Evolutionary conservation across 2,797 vertebrate species (phyloP), one percentile per base, ranked within the genome.

Genomic region (Lutjanus argentimaculatus): DNA sequence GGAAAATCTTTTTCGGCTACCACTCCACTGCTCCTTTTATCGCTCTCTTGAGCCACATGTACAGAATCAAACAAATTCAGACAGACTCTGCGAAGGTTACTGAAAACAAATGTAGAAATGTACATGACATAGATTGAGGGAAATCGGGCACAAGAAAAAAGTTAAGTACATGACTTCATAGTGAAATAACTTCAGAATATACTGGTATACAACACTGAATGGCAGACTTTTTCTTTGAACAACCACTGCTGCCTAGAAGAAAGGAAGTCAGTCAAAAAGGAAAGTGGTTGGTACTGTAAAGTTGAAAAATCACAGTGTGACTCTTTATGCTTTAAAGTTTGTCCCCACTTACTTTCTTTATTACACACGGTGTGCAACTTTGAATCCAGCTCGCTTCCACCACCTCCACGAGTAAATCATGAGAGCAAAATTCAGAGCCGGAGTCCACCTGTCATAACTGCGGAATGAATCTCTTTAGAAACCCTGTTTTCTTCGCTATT

Each of bases 401-500:
- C 57, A 2, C 13, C 14, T n/a, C 55, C 59, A 42, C 57, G 64
- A 46, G 49, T 12, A 19, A 66, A 80, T 40, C 12, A 21, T 43
- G 70, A 40, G 75, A 49, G 65, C 43, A n/a, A n/a, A 55, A 55
- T 71, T 57, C 67, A 43, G 56, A 40, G 70, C 22, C 46, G 3
- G 16, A 64, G 58, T 81, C 83, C 78, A 91, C 88, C 89, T 92
- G 89, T 89, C 87, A 86, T 57, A 80, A 75, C 68, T 17, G 6
- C 65, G 40, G 43, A 77, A 53, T 87, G 72, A 75, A n/a, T 68
- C 71, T 3, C 62, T 67, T 57, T 68, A 72, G 78, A 87, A 53
- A 64, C 1, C 45, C 25, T 0, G 9, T 75, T 86, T 84, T 67
- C 80, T 46, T 80, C 76, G 42, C 80, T 46, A 62, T 76, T 82